phyloP scores from a whole-genome alignment of 2,888 invertebrate species.

The Adelognathus sp. region DNA sequence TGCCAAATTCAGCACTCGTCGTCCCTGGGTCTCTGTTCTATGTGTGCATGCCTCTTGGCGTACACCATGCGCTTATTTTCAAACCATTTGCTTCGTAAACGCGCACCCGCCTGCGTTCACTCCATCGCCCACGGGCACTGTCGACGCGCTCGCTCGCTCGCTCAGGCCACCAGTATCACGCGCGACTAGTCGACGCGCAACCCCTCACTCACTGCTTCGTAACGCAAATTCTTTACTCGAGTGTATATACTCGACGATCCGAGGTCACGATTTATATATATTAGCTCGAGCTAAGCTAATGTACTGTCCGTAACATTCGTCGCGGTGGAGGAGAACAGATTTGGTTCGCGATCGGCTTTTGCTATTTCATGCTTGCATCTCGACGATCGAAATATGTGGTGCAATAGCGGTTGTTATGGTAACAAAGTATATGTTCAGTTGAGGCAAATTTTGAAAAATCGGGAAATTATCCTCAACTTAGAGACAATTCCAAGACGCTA shows the following conservation, averaged over 20 bases:
- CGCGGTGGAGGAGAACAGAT: not conserved
- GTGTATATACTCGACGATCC: not conserved
- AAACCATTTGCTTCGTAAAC: constrained; percentile 81
- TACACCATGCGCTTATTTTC: constrained; percentile 78
- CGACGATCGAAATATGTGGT: too few species aligned
- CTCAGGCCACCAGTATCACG: constrained; percentile 35
- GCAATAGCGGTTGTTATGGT: too few species aligned
- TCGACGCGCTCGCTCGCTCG: too few species aligned
- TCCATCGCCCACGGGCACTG: constrained; percentile 51
- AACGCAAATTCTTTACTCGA: not conserved
- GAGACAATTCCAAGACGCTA: too few species aligned
- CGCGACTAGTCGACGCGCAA: constrained; percentile 12
- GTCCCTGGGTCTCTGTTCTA: constrained; percentile 62
- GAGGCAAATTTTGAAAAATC: too few species aligned
- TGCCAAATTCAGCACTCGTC: not conserved
- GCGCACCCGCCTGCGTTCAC: constrained; percentile 73
- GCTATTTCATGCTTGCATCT: too few species aligned
- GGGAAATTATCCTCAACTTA: too few species aligned
- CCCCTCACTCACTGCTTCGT: not conserved
- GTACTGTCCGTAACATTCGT: not conserved
- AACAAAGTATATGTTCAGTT: too few species aligned
- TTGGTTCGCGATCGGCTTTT: not conserved
- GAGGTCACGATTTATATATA: not conserved
- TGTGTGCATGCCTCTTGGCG: constrained; percentile 70
- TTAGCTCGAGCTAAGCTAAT: not conserved